phyloP scores from a whole-genome alignment of 2,888 invertebrate genomes.

The Cyrtodaria siliqua region DNA sequence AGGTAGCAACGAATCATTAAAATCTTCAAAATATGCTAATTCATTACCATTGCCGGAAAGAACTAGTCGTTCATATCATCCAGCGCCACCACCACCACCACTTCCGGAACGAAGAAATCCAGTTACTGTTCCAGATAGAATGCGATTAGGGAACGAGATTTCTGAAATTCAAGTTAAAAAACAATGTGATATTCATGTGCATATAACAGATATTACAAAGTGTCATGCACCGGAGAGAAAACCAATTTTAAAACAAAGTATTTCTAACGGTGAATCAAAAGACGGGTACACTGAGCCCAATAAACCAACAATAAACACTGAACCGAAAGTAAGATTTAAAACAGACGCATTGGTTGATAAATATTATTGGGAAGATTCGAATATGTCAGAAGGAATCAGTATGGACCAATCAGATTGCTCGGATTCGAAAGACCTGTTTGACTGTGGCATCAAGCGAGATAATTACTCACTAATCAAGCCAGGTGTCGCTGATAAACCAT shows the following conservation, averaged over 20 bases:
- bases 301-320: conserved; percentile 37
- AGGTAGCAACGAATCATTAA: conserved; percentile 17
- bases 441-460: conserved; percentile 23
- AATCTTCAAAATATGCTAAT: conserved; percentile 11
- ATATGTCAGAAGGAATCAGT: conserved; percentile 60
- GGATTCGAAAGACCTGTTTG: conserved; percentile 59
- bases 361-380: conserved; percentile 64
- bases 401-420: conserved; percentile 66
- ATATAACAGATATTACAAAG: background rate
- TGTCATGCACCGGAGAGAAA: conserved; percentile 32
- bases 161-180: background rate
- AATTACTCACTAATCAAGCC: conserved; percentile 40
- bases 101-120: conserved; percentile 43
- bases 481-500: conserved; percentile 53
- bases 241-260: conserved; percentile 56
- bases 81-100: conserved; percentile 19
- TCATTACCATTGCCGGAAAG: conserved; percentile 52
- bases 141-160: background rate
- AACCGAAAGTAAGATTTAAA: conserved; percentile 64
- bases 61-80: conserved; percentile 14
- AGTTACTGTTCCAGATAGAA: conserved; percentile 28
- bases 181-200: too few species aligned
- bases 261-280: conserved; percentile 26
- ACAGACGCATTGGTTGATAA: conserved; percentile 58
- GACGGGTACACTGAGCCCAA: conserved; percentile 35